Base-by-base conservation (phyloP, 1,140 invertebrate species). In the Rhynchophorus ferrugineus region DNA sequence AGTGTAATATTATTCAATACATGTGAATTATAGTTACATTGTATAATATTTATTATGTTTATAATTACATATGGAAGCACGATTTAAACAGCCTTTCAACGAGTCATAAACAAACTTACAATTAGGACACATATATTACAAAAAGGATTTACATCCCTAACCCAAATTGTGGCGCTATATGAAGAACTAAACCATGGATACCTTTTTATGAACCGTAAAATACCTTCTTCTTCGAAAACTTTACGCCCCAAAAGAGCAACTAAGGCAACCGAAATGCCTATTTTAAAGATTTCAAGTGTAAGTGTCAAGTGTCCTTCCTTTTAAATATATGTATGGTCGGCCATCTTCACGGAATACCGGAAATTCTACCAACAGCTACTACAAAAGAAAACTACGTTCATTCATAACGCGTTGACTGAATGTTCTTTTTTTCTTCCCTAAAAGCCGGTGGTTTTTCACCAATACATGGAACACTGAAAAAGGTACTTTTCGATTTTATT, bases 321-420 rank as follows among this genome's bases (percentile, higher is more conserved):
- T 46, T 20, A 42, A 11, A 19, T 17, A 7, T n/a, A n/a, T 29
- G 21, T 43, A 42, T 24, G 20, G 43, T 11, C 37, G 13, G 14
- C 33, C 17, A 42, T 22, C 45, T 54, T 47, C 44, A 47, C 13
- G 44, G 38, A 54, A 54, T 37, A 47, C 51, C 51, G 51, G 51
- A 54, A 54, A 47, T 24, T 7, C 1, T 45, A 45, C 14, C 44
- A 52, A 52, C 42, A 54, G 41, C 33, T 22, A 46, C 44, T 47
- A 54, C 51, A 54, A 54, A 18, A 29, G 6, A 21, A 45, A 29
- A 45, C 35, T 17, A 36, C 33, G 33, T 52, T 39, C 37, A 45
- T 45, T 45, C 35, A 52, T 7, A 33, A 17, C 16, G 13, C 17
- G 33, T 29, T 44, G 34, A 33, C 20, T 44, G n/a, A n/a, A n/a